Base-by-base conservation (phyloP, 2,113 vertebrate genomes). In the Cyprinodon tularosa region DNA sequence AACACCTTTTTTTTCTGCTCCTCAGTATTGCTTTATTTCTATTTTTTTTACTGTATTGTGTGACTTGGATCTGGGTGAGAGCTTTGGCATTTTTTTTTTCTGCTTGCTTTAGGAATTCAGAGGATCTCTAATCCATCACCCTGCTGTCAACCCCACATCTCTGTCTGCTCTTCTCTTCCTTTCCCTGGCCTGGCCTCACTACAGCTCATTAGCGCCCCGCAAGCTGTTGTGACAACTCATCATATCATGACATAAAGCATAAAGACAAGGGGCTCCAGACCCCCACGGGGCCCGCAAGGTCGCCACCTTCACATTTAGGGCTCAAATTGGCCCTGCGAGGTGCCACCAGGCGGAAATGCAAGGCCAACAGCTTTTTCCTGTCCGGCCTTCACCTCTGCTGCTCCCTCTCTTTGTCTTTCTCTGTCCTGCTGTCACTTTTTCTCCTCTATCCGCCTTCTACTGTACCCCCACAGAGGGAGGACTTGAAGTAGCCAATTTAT, bases 221-320 rank as follows among this genome's bases (percentile, higher is more conserved):
- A 71, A 92, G 91, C 91, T 89, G 90, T 91, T 91, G 91, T 94
- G 94, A 94, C 93, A 94, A 90, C 90, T 94, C 92, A 94, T 95
- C 93, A 93, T 94, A 94, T 94, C 93, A 93, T 93, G 93, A 90
- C 90, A 92, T 85, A 88, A 94, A 93, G 90, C 91, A 85, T 79
- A 86, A 84, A 88, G 90, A 90, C 86, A 86, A 87, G 88, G 50
- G 84, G 83, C 85, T 67, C 17, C 4, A 72, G 66, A 12, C 48
- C 17, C 80, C 86, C 88, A 84, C 80, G 68, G 77, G 91, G 85
- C 78, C 83, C 53, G 42, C 81, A 61, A 92, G 93, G 94, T 94
- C 92, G 20, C 84, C 91, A 92, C 93, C 91, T 95, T 93, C 89
- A 86, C 92, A 89, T 94, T 93, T 92, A 92, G 92, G 89, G 78